Base-by-base conservation (phyloP, 2,797 vertebrate genomes). In the Serranus cabrilla region DNA sequence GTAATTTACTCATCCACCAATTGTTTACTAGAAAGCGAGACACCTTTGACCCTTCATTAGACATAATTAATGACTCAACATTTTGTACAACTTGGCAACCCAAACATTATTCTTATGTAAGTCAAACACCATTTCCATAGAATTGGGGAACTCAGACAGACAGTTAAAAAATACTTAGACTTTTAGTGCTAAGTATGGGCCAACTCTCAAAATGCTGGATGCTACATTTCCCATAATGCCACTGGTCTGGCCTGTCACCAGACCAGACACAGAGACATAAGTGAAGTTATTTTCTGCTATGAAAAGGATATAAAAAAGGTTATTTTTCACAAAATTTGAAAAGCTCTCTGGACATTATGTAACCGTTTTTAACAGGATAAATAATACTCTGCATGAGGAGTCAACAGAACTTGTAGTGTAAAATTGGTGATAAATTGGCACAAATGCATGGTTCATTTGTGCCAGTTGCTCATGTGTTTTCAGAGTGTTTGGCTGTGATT, bases 291-390 rank as follows among this genome's bases (percentile, higher is more conserved):
- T 34, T 34, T 9, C 5, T 34, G 34, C 34, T 34, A 7, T 34
- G 8, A 34, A 34, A 7, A 34, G 1, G 34, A 34, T 34, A 8
- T 34, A 34, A 34, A 8, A 9, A 9, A 34, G 45, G 18, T 49
- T 61, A 47, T 31, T 54, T 57, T 21, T 40, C 34, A n/a, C 18
- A 57, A 57, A 39, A 11, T 61, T 46, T 47, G 25, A 18, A 47
- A 46, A 47, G 25, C 18, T 61, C 23, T 23, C 23, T 46, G 13
- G 0, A 12, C 14, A n/a, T 45, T 18, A 1, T 60, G 4, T 7
- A 8, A 21, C 13, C 16, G 55, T 57, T 40, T 27, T 40, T 40
- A n/a, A 6, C 34, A 57, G n/a, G 37, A n/a, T 57, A 21, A 51
- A 2, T 52, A 39, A 21, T 39, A 40, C 55, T 37, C 31, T n/a